Base-by-base conservation (phyloP, 2,113 vertebrate species). In the Myiagra hebetior region DNA sequence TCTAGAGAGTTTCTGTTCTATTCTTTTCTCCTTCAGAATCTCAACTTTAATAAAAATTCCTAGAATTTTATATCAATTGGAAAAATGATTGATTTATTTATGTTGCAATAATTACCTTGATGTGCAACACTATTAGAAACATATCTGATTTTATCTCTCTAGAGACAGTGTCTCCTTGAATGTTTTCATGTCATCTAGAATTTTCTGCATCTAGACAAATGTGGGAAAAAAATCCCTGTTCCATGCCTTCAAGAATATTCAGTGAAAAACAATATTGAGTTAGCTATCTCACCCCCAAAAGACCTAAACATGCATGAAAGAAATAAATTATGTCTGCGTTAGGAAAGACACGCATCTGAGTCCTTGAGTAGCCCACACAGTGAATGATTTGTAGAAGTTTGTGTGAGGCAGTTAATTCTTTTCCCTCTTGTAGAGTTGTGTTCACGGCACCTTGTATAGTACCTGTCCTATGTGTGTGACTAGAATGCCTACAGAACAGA, bases 361-460 rank as follows among this genome's bases (percentile, higher is more conserved):
- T 52, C 12, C 15, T 64, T 64, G 39, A 14, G 3, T 55, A 90
- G n/a, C 6, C 16, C 7, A 4, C 4, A 55, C 17, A 7, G 5
- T 20, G 55, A 59, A 80, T 22, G 16, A 59, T 76, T 4, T 24
- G 11, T 11, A 72, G 17, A 57, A n/a, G 20, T 47, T 55, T 75
- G 6, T 35, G 19, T 47, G 15, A 55, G 4, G 2, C 2, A 23
- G 14, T 17, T 86, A 5, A 49, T 52, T 70, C 16, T 19, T 60
- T 17, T 15, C 3, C 73, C 3, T 63, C 30, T 76, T 46, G 11
- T 6, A 28, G 7, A 72, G 3, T 0, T 24, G 8, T 31, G 22
- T 11, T 87, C 21, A n/a, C 0, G 0, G 12, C 23, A 49, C 8
- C 10, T 52, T 0, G 0, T 57, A 13, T 8, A 46, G 17, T 41